These are phyloP conservation scores for Kryptolebias ocellatus DNA, from an alignment of 2,797 vertebrate genomes.

Conservation along the genomic window DNA sequence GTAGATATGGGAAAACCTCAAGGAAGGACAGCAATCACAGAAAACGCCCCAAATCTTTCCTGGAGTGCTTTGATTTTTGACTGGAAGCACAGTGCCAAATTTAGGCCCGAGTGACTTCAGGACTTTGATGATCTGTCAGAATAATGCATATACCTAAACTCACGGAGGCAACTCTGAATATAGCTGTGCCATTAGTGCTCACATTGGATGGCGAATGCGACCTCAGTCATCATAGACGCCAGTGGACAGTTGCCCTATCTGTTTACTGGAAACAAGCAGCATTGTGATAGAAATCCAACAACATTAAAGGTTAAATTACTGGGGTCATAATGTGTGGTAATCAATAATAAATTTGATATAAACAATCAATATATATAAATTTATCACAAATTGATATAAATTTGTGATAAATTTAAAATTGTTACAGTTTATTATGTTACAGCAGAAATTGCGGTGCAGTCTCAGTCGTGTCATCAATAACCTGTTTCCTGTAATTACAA, in stretches of 20 bases:
- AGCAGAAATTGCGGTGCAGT: neutral
- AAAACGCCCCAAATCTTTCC: neutral
- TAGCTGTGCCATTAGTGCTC: neutral
- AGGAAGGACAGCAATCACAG: no score
- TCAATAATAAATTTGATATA: no score
- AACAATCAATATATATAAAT: no score
- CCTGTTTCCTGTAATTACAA: conserved; percentile 1
- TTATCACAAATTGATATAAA: no score
- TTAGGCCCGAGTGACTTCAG: neutral
- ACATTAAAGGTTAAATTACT: conserved; percentile 17
- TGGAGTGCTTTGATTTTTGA: neutral
- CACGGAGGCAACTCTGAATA: neutral
- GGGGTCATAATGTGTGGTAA: conserved; percentile 7
- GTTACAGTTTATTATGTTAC: conserved; percentile 31
- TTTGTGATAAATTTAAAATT: conserved; percentile 3
- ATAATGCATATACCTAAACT: neutral
- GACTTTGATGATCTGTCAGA: neutral
- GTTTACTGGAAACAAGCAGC: conserved; percentile 24
- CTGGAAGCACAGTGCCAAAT: neutral
- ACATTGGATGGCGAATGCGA: conserved; percentile 1
- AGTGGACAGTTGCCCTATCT: conserved; percentile 18
- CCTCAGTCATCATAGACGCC: neutral
- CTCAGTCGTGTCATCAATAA: conserved; percentile 6
- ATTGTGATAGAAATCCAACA: neutral
- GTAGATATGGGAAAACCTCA: no score